Evolutionary conservation across 2,113 vertebrate genomes (phyloP).

Genomic region (Leucopternis melanops): DNA sequence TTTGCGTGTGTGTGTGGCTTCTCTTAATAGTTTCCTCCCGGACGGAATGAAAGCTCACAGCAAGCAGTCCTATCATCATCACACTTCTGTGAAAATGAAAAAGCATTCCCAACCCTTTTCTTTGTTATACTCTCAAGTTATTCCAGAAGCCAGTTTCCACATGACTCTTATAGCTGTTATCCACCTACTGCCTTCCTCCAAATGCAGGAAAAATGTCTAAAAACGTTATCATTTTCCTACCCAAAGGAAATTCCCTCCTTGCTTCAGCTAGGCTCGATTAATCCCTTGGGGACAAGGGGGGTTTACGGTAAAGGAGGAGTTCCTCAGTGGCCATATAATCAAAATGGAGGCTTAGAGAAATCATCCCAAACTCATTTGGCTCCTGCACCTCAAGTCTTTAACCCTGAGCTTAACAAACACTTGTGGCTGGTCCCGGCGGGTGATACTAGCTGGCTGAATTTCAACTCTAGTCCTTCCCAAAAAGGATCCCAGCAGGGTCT

Average conservation of each 20-base stretch:
- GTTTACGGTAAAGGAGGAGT: neutral
- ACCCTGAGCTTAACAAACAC: neutral
- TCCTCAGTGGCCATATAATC: neutral
- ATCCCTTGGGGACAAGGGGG: neutral
- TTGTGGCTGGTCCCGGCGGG: neutral
- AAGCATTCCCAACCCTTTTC: neutral
- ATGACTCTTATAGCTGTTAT: neutral
- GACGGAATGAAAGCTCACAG: slow-evolving; percentile 40
- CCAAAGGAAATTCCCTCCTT: neutral
- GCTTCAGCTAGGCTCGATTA: neutral
- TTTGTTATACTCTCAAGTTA: neutral
- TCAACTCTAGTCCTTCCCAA: neutral
- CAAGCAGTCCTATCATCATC: slow-evolving; percentile 26
- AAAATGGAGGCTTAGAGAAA: neutral
- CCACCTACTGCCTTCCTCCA: neutral
- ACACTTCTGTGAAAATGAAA: slow-evolving; percentile 3
- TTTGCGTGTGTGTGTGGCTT: neutral
- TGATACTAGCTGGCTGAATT: neutral
- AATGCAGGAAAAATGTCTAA: neutral
- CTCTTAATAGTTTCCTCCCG: neutral
- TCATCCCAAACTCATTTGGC: neutral
- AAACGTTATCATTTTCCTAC: neutral
- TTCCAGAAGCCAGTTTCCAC: neutral
- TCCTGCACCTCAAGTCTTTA: neutral
- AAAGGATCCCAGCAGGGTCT: neutral